Evolutionary conservation across 2,113 vertebrate species (phyloP).

Genomic region (Nettapus auritus): DNA sequence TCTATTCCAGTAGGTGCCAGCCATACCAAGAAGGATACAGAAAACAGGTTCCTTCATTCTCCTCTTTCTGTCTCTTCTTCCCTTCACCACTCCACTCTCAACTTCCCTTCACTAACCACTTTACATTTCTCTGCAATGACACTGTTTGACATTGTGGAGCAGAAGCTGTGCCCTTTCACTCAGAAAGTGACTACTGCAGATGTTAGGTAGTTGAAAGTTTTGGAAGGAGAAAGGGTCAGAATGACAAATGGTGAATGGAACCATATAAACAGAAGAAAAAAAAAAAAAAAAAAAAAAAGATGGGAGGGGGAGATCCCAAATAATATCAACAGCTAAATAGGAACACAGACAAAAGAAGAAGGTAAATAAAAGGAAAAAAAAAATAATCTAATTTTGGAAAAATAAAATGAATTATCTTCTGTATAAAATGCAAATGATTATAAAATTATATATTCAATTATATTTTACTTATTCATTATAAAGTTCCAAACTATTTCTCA

Average conservation of each 20-base stretch:
- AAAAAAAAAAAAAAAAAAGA: not conserved
- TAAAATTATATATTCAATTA: not conserved
- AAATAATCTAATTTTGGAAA: not conserved
- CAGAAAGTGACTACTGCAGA: not conserved
- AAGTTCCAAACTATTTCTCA: not conserved
- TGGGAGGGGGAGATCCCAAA: not conserved
- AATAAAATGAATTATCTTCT: not conserved
- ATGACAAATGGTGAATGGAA: not conserved
- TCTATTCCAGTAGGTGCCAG: not conserved
- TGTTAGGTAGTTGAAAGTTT: not conserved
- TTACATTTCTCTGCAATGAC: not conserved
- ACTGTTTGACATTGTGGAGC: not conserved
- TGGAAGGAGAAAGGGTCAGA: not conserved
- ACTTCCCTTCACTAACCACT: not conserved
- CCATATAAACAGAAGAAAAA: not conserved
- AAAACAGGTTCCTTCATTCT: not conserved
- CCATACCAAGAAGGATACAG: not conserved
- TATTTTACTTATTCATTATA: not conserved
- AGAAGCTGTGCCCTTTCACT: not conserved
- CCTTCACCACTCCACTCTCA: not conserved
- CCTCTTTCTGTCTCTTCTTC: not conserved
- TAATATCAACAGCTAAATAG: not conserved
- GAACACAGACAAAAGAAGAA: not conserved
- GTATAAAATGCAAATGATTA: not conserved
- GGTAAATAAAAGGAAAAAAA: not conserved